Base-by-base conservation (phyloP, 2,113 vertebrate genomes). In the Casuarius casuarius region DNA sequence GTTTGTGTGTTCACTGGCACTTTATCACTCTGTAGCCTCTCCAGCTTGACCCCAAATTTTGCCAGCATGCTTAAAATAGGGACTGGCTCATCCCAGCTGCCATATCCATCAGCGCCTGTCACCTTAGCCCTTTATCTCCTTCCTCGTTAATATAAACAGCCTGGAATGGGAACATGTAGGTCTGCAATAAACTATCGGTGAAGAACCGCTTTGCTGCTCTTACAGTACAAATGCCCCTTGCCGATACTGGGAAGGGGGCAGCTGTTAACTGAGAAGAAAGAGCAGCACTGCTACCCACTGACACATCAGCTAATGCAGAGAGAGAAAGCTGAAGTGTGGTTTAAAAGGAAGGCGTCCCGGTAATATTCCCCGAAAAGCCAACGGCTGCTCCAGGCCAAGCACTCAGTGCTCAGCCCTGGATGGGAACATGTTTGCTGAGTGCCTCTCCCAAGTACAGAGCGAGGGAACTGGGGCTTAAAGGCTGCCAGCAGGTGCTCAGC, bases 31-130 rank as follows among this genome's bases (percentile, higher is more conserved):
- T 90, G 76, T 52, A 83, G 82, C 79, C 76, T 85, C 90, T 91
- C 90, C 49, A 89, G 56, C 86, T 84, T 95, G 92, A 92, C 76
- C 95, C 71, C 77, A 82, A 77, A 91, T 93, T 87, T 92, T 94
- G 91, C 84, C 40, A 90, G 74, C 70, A 33, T 56, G 90, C 95
- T 96, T 97, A 97, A 97, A 97, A 97, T 97, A 97, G 95, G 46
- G 49, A 80, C 81, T 89, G 68, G 52, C 65, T 96, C 93, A 96
- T 92, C 88, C 80, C 96, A 97, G 95, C 89, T 97, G 97, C 85
- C 87, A 92, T 83, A 95, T 96, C 88, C 85, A 87, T 97, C 95
- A 97, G 63, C 46, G 7, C 76, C 91, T 94, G 92, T 89, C 92
- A 90, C 84, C 63, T 90, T 49, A 91, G 71, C 78, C 58, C 70